Conservation (phyloP, 2,888 invertebrate species). For the Melanostoma scalare region DNA sequence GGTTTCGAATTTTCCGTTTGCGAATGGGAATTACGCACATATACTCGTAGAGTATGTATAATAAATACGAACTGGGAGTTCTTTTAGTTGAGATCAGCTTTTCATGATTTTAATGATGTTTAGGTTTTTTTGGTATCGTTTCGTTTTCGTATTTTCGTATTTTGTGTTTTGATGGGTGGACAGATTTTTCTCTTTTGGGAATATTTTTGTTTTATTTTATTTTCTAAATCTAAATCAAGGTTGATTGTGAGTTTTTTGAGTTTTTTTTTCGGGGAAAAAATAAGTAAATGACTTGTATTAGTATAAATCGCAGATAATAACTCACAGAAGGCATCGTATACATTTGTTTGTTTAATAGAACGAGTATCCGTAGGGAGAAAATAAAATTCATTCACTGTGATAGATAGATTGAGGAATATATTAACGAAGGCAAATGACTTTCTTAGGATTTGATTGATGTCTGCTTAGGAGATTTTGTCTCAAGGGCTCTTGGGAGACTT, state of each 20-base stretch:
- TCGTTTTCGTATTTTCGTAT: background rate
- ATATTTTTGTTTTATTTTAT: constrained; percentile 12
- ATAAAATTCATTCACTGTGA: constrained; percentile 28
- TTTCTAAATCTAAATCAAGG: constrained; percentile 13
- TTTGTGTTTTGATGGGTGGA: background rate
- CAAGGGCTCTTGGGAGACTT: constrained; percentile 22
- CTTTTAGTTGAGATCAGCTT: too few species aligned
- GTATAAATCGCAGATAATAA: constrained; percentile 43
- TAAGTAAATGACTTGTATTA: constrained; percentile 37
- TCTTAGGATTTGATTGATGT: constrained; percentile 51
- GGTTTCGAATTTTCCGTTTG: too few species aligned
- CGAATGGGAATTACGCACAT: too few species aligned
- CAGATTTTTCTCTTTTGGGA: constrained; percentile 11
- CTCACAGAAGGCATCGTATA: constrained; percentile 23
- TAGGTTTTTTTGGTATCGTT: constrained; percentile 18
- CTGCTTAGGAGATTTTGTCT: constrained; percentile 13
- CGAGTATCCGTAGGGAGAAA: constrained; percentile 27
- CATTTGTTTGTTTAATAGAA: constrained; percentile 36
- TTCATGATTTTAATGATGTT: constrained; percentile 5
- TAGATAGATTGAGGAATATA: constrained; percentile 33
- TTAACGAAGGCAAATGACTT: constrained; percentile 15
- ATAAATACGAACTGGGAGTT: too few species aligned
- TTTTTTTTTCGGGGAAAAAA: constrained; percentile 13
- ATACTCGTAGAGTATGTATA: too few species aligned
- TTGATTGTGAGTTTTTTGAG: constrained; percentile 3